Percentiles rank a stretch among this genome's conserved stretches.
Evolutionary conservation across 2,797 vertebrate genomes (phyloP).

Genomic region (Sebastes iracundus): DNA sequence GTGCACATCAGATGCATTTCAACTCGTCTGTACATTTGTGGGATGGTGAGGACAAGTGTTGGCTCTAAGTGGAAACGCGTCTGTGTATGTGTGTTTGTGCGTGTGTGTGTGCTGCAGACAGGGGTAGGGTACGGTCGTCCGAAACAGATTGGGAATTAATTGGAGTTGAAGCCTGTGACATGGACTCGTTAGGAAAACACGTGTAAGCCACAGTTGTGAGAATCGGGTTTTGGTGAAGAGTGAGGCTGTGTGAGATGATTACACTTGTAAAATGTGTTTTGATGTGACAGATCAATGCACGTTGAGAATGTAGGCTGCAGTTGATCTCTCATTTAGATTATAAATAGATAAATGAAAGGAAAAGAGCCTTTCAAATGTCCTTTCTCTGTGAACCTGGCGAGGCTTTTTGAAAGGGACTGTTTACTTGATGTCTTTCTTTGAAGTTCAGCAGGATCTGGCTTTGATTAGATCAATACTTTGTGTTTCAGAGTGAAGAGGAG

Average conservation of each 20-base stretch:
- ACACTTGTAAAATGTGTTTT: constrained; percentile 70
- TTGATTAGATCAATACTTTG: constrained; percentile 97
- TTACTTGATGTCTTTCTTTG: constrained; percentile 92
- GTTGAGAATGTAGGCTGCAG: constrained; percentile 69
- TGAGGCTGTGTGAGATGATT: constrained; percentile 54
- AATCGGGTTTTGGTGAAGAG: constrained; percentile 50
- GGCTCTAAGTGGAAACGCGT: constrained; percentile 1
- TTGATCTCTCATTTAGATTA: constrained; percentile 80
- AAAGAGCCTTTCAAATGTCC: constrained; percentile 71
- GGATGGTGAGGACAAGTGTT: constrained; percentile 45
- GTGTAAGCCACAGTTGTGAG: constrained; percentile 74
- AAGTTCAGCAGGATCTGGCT: constrained; percentile 93
- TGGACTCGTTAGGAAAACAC: constrained; percentile 76
- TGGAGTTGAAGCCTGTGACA: constrained; percentile 77
- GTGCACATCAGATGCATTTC: constrained; percentile 36
- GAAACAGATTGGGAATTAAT: constrained; percentile 72
- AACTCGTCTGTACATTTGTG: constrained; percentile 9
- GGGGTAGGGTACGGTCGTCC: constrained; percentile 48
- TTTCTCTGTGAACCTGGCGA: constrained; percentile 71
- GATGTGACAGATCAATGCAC: constrained; percentile 77
- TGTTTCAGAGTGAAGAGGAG: constrained; percentile 90
- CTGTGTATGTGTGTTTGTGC: background rate
- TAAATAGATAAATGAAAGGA: constrained; percentile 80
- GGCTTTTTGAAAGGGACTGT: constrained; percentile 84
- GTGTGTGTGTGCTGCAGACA: constrained; percentile 31